Evolutionary conservation across 35 echinoderm and acorn worm species (phyloP).

Genomic region (Heliocidaris erythrogramma): DNA sequence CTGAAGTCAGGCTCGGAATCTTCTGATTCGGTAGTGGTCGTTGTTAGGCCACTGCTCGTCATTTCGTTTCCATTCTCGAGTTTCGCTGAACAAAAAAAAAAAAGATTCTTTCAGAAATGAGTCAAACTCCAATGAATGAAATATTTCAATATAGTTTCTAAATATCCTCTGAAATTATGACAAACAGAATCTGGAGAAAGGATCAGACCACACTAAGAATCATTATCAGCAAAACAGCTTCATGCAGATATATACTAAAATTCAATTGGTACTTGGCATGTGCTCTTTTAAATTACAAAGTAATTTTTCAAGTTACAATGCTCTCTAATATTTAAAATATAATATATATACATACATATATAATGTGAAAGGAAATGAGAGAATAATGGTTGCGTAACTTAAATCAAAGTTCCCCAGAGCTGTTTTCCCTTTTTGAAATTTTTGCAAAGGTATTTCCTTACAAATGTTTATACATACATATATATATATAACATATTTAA

Average conservation of each 20-base stretch:
- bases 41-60: constrained; percentile 55
- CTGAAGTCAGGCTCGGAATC: constrained; percentile 87
- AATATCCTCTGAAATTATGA: neutral
- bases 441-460: too few species aligned
- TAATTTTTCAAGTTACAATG: too few species aligned
- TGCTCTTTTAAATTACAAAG: neutral
- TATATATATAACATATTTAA: too few species aligned
- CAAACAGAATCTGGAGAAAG: neutral
- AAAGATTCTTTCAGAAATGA: neutral
- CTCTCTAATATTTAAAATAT: too few species aligned
- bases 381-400: too few species aligned
- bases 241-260: neutral
- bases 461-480: too few species aligned
- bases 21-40: constrained; percentile 67
- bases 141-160: neutral
- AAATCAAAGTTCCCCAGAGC: too few species aligned
- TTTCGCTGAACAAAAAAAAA: constrained; percentile 30
- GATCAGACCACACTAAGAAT: too few species aligned
- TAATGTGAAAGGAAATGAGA: too few species aligned
- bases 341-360: too few species aligned
- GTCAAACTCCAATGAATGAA: neutral
- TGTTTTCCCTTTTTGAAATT: too few species aligned
- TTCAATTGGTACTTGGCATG: neutral
- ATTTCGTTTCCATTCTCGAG: constrained; percentile 25
- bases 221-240: neutral